These are phyloP conservation scores for Belonocnema kinseyi DNA, from an alignment of 1,140 invertebrate species.

Conservation along the genomic window DNA sequence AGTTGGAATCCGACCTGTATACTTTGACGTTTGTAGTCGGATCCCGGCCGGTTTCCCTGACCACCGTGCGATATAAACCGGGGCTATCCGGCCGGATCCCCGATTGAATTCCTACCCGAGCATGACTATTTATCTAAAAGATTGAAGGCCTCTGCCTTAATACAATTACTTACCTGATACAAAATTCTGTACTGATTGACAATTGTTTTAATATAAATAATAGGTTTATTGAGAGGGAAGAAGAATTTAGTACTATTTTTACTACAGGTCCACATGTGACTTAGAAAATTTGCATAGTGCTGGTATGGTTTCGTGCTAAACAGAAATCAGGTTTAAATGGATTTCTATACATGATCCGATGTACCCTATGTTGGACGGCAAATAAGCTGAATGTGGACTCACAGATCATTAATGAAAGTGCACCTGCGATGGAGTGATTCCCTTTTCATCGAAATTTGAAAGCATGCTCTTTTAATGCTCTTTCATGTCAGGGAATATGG, in stretches of 20 bases:
- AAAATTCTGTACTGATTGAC: too few relatives aligned
- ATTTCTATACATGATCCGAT: constrained; percentile 14
- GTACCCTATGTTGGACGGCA: constrained; percentile 12
- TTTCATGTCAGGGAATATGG: background rate
- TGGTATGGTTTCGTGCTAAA: background rate
- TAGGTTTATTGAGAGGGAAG: background rate
- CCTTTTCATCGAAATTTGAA: background rate
- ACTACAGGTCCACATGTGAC: background rate
- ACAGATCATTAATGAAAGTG: constrained; percentile 14
- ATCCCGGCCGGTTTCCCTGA: too few relatives aligned
- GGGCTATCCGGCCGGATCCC: too few relatives aligned
- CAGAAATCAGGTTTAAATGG: constrained; percentile 17
- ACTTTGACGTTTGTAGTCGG: too few relatives aligned
- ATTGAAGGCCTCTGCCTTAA: too few relatives aligned
- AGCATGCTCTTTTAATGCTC: background rate
- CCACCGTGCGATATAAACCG: too few relatives aligned
- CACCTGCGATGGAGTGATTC: constrained; percentile 11
- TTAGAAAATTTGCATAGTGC: background rate
- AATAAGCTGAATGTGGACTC: constrained; percentile 25
- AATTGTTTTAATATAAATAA: too few relatives aligned
- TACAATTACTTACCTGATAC: too few relatives aligned
- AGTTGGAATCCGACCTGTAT: too few relatives aligned
- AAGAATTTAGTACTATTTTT: background rate
- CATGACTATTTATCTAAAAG: too few relatives aligned
- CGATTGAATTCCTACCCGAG: too few relatives aligned